These are phyloP conservation scores for Druon quercuslanigerum DNA, from an alignment of 1,140 invertebrate genomes.

Conservation along the genomic window DNA sequence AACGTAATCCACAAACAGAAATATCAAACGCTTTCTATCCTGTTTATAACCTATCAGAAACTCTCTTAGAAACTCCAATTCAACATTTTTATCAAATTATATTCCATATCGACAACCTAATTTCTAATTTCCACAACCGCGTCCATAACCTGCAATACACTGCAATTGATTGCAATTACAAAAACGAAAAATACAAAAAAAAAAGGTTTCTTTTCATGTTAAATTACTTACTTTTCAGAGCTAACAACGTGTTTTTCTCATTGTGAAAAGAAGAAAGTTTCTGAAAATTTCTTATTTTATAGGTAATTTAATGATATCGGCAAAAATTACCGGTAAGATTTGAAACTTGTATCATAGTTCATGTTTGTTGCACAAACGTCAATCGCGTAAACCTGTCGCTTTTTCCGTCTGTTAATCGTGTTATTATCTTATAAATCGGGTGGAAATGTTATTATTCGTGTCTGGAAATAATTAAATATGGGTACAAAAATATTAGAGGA, in stretches of 20 bases:
- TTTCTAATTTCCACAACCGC: background rate
- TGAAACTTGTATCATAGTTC: background rate
- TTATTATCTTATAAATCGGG: background rate
- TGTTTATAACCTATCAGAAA: background rate
- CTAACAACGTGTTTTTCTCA: too few relatives aligned
- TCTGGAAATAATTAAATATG: conserved; percentile 54
- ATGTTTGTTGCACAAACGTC: too few relatives aligned
- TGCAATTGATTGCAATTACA: background rate
- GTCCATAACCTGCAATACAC: conserved; percentile 20
- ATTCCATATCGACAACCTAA: conserved; percentile 9
- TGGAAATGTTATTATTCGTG: conserved; percentile 9
- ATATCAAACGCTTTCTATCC: background rate
- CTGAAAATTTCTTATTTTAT: too few relatives aligned
- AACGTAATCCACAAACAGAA: background rate
- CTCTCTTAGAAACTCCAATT: background rate
- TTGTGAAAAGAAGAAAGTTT: too few relatives aligned
- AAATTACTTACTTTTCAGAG: background rate
- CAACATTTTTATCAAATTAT: conserved; percentile 5
- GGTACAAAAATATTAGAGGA: conserved; percentile 65
- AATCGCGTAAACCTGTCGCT: too few relatives aligned
- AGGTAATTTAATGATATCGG: too few relatives aligned
- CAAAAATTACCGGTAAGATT: too few relatives aligned
- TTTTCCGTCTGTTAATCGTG: too few relatives aligned
- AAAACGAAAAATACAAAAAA: background rate
- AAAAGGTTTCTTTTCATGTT: background rate